Base-by-base conservation (phyloP, 2,888 invertebrate species). In the Meta bourneti region DNA sequence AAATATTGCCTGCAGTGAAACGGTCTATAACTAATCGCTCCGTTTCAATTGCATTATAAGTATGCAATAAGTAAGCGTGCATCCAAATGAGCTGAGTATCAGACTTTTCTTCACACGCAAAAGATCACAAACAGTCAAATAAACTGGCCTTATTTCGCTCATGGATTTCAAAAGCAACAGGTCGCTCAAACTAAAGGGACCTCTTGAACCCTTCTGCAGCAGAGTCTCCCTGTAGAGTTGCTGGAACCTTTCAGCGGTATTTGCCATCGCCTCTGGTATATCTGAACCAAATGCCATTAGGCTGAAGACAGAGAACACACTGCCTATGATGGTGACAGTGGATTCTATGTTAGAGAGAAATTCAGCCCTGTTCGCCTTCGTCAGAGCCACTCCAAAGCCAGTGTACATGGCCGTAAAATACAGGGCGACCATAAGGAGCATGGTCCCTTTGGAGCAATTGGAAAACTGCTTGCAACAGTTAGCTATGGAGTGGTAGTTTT, bases 41-140 rank as follows among this genome's bases (percentile, higher is more conserved):
- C 34, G 69, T 61, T 72, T 83, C 51, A 83, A 11, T 19, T 83
- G 82, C 49, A 72, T 72, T 49, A 83, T 83, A 4, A 83, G 48
- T 11, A 83, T 19, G 13, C 82, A 71, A 19, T 71, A 83, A 48
- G 82, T 83, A 7, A 83, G 49, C n/a, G 71, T 83, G 51, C 82
- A 72, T 51, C 82, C 82, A 19, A 70, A 71, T 7, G 71, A 72
- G 7, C 49, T 72, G 7, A 83, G 20, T 19, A 83, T 71, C 5
- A 83, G 72, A 19, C 72, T 71, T 72, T 72, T 83, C 8, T 83
- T 70, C 51, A 83, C 51, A n/a, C 48, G 48, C n/a, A 83, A n/a
- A 49, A 71, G 7, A 16, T 83, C 72, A 16, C 9, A 71, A 71
- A 48, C 82, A 0, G 82, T 83, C 19, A 83, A 16, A 71, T 83